Base-by-base conservation (phyloP, 2,797 vertebrate species). In the Clarias fuscus region DNA sequence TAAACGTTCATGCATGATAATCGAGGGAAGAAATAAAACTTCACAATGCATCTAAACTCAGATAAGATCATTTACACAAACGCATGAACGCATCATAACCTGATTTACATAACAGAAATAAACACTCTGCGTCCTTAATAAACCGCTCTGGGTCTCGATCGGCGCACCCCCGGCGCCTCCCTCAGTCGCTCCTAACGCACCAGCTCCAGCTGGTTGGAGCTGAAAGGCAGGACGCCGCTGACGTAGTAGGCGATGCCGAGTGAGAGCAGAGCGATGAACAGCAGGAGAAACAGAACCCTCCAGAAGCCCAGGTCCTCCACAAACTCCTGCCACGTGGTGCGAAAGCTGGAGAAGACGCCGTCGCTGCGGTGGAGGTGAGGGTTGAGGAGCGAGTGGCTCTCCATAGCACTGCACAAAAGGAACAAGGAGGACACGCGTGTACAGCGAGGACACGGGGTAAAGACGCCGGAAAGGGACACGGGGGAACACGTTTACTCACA, bases 271-370 rank as follows among this genome's bases (percentile, higher is more conserved):
- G 96, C 96, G 7, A 97, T 97, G 90, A 97, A 95, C 64, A 97
- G 92, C 86, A 97, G 91, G 80, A 97, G 91, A 1, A 97, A 94
- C 86, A 97, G 91, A 88, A 97, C 96, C 58, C 96, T 92, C 96
- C 97, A 97, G 93, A 97, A 97, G 86, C 97, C 97, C 84, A 97
- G 94, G 88, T 97, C 97, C 89, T 97, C 96, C 84, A 97, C 96
- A 83, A 97, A 97, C 90, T 97, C 97, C 89, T 97, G 96, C 96
- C 96, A 97, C 0, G 96, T 97, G 48, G 96, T 96, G 22, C 95
- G 95, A 88, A 97, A 97, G 88, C 96, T 97, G 91, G 97, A 97
- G 61, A 97, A 93, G 80, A 97, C 94, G 17, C 96, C 96, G 91
- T 97, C 96, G 0, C 95, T 95, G 90, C 96, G 95, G 87, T 96